Base-by-base conservation (phyloP, 92 coral and sea anemone genomes). In the Nematostella vectensis region DNA sequence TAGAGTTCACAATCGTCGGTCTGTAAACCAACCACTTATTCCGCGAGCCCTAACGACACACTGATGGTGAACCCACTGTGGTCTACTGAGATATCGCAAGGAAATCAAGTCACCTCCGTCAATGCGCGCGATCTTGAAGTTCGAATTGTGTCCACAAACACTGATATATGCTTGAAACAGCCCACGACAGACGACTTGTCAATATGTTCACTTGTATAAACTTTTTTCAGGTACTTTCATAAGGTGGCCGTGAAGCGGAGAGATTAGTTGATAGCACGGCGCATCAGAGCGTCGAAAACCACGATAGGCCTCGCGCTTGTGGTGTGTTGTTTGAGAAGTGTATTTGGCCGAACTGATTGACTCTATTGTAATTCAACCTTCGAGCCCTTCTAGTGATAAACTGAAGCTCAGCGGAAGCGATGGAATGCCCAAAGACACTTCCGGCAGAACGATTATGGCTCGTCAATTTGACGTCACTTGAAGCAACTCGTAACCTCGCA, bases 311-410 rank as follows among this genome's bases (percentile, higher is more conserved):
- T 25, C 28, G 31, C 25, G 61, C 70, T 65, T 81, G 87, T 70
- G 13, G 45, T 62, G 65, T 38, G 75, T 71, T 74, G 74, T 76
- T 79, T 79, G 74, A 71, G 94, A 52, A 63, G 71, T 69, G 68
- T 83, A 74, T 83, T 83, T 78, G 62, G 87, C 75, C 62, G 64
- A 67, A 61, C 59, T 70, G 87, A 65, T 79, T 78, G 51, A 66
- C 89, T 57, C 82, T 84, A 84, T 84, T 84, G 94, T 84, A 84
- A 84, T 84, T 75, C 70, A 74, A 84, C 83, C 94, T 71, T 79
- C 62, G 64, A 71, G 65, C 63, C 68, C 72, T 66, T 68, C 78
- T 62, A 67, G 82, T 78, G 94, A 83, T 84, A 84, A 84, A 84
- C 81, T 72, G 61, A 67, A 54, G 45, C 52, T 68, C 51, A 69